These are phyloP conservation scores for Trachelus iudaicus DNA, from an alignment of 2,888 invertebrate species.

Conservation along the genomic window DNA sequence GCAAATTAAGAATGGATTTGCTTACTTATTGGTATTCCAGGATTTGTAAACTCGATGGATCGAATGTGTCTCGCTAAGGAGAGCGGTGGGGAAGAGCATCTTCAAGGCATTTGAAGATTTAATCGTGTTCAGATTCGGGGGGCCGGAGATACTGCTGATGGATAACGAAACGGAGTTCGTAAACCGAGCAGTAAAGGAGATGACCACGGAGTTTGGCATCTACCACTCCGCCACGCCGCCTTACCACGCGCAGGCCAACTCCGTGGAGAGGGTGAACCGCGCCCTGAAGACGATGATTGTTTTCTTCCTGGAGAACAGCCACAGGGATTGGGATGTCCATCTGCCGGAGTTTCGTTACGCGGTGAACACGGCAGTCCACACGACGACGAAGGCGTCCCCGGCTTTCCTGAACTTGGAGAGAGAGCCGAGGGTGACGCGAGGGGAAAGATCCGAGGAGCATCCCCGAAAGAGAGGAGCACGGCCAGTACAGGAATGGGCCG, in stretches of 20 bases:
- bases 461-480: no score
- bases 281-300: conserved; percentile 26
- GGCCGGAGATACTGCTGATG: conserved; percentile 25
- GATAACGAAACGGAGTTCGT: conserved; percentile 39
- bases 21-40: conserved; percentile 29
- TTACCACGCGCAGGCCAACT: conserved; percentile 31
- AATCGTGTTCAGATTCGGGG: conserved; percentile 30
- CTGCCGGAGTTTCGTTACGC: conserved; percentile 1
- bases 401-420: no score
- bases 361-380: no score
- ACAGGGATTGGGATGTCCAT: conserved; percentile 28
- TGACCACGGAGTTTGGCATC: no score
- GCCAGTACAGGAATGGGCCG: no score
- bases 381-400: no score
- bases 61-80: conserved; percentile 23
- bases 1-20: conserved; percentile 11
- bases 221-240: no score
- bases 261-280: conserved; percentile 29
- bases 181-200: conserved; percentile 7
- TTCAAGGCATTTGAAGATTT: conserved; percentile 23
- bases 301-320: conserved; percentile 16
- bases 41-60: conserved; percentile 37
- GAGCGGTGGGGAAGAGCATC: conserved; percentile 24
- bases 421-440: no score
- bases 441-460: no score